These are phyloP conservation scores for Conchocele bisecta DNA, from an alignment of 2,888 invertebrate species.

Conservation along the genomic window DNA sequence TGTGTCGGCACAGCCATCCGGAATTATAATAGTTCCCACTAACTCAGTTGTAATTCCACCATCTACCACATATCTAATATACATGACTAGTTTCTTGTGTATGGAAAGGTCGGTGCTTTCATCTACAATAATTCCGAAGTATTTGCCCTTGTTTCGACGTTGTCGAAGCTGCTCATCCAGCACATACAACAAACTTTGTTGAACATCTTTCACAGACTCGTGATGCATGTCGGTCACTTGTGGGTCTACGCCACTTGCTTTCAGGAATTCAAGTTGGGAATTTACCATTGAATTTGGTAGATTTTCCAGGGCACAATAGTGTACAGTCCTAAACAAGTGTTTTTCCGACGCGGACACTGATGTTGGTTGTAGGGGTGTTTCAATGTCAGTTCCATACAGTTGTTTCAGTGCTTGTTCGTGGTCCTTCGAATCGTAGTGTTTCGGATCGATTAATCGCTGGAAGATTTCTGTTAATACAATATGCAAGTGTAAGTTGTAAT, in stretches of 20 bases:
- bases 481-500: too few species aligned
- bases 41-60: too few species aligned
- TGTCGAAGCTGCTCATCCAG: slow-evolving; percentile 4
- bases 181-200: slow-evolving; percentile 5
- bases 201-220: slow-evolving; percentile 5
- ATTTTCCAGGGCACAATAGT: too few species aligned
- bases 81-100: slow-evolving; percentile 15
- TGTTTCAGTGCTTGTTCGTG: too few species aligned
- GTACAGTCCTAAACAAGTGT: too few species aligned
- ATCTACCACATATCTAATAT: slow-evolving; percentile 23
- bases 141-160: neutral
- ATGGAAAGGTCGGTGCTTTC: slow-evolving; percentile 18
- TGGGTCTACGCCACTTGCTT: neutral
- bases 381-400: too few species aligned
- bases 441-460: too few species aligned
- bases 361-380: too few species aligned
- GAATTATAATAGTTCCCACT: slow-evolving; percentile 1
- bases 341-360: too few species aligned
- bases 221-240: neutral
- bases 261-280: neutral
- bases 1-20: slow-evolving; percentile 3
- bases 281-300: too few species aligned
- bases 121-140: slow-evolving; percentile 16
- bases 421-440: too few species aligned
- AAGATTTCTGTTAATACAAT: too few species aligned